Evolutionary conservation across 2,113 vertebrate species (phyloP), one percentile per base, ranked within the genome.

Genomic region (Daubentonia madagascariensis): DNA sequence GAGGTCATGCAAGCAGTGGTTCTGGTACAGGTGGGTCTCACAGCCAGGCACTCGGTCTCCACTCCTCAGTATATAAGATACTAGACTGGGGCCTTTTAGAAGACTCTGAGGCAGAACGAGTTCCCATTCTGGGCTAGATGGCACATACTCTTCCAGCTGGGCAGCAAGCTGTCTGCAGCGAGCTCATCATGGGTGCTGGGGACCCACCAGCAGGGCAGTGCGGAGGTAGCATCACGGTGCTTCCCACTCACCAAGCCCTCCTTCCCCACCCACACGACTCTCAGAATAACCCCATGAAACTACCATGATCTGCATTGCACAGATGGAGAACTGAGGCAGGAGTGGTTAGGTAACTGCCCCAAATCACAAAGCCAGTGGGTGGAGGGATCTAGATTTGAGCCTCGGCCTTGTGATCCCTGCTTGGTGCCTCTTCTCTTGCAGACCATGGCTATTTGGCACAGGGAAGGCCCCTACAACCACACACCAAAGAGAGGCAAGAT

Each of bases 201-300:
- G 20, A 54, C 50, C 72, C 8, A 28, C 37, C 50, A 61, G 45
- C 50, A 23, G 57, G 1, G 0, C 67, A 6, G 35, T 8, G 1
- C 4, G 0, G 32, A 52, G 45, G 32, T 20, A 20, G 35, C 28
- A 23, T 48, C 17, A 4, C 0, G 0, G 35, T 4, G 8, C 37
- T 75, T 87, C 89, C 76, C 16, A 18, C 70, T 12, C 6, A 35
- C 79, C 85, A 57, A 28, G 12, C 9, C 59, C 59, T 83, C 67
- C 37, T 35, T 20, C 40, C 35, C 50, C 52, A 18, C 16, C 48
- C 48, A 28, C 3, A 0, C 0, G 3, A 40, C 50, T 43, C 72
- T 87, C n/a, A 11, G 11, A 81, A 45, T 57, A n/a, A 6, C 17
- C 50, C 79, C 6, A 3, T 2, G 12, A 37, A 54, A 73, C n/a